Percentiles rank a stretch among this genome's conserved stretches.
phyloP scores from a whole-genome alignment of 2,888 invertebrate genomes.

The Phyto melanocephala region DNA sequence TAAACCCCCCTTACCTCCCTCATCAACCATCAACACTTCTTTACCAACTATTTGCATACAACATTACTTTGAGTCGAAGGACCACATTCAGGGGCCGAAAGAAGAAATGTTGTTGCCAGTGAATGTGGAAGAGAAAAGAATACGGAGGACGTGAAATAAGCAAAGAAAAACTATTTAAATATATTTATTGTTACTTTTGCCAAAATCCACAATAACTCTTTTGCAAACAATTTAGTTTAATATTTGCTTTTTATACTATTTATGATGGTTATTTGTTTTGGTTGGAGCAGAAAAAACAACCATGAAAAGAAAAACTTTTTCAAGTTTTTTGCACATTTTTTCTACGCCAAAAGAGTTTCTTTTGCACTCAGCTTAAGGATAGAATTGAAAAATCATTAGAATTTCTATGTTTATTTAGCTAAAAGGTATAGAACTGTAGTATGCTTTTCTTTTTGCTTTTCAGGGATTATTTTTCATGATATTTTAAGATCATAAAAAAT shows the following conservation, averaged over 20 bases:
- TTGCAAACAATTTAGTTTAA: constrained; percentile 48
- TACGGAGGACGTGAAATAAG: not conserved
- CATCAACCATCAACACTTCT: not conserved
- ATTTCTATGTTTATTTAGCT: constrained; percentile 28
- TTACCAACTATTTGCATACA: constrained; percentile 47
- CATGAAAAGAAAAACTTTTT: not conserved
- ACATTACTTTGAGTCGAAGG: constrained; percentile 23
- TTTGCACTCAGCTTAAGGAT: constrained; percentile 23
- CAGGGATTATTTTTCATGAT: not conserved
- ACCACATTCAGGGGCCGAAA: not conserved
- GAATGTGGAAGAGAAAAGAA: not conserved
- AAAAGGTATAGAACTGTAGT: not conserved
- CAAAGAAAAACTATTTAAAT: not conserved
- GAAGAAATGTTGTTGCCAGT: not conserved
- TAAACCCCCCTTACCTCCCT: not conserved
- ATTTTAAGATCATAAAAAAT: constrained; percentile 2
- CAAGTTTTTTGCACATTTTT: constrained; percentile 35
- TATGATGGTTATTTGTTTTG: constrained; percentile 49
- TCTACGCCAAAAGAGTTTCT: not conserved
- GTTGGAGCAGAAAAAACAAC: not conserved
- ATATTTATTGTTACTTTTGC: constrained; percentile 45
- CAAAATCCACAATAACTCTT: constrained; percentile 53
- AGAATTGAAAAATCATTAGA: constrained; percentile 39
- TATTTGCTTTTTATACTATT: constrained; percentile 40
- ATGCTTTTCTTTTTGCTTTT: not conserved